Base-by-base conservation (phyloP, 2,888 invertebrate genomes). In the Drosophila austrosaltans region DNA sequence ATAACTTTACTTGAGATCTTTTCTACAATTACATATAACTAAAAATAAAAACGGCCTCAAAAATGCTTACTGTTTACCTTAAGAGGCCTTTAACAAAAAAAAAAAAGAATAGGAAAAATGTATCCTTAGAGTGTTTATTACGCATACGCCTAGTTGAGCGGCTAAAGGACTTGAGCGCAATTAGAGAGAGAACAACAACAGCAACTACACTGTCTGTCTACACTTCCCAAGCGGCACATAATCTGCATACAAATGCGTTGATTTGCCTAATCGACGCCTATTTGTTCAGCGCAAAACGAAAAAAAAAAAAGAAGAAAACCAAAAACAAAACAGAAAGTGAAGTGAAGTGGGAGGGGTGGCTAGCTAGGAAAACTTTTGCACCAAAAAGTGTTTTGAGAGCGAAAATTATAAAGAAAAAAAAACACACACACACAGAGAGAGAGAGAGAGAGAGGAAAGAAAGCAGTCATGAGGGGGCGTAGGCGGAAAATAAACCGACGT, bases 241-340 rank as follows among this genome's bases (percentile, higher is more conserved):
- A 87, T 85, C 89, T 86, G 85, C 88, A 89, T 85, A 85, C 85
- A 85, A 85, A 89, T 89, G 83, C 89, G 88, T 80, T 82, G 86
- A 89, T 89, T 89, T 87, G 85, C 89, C 86, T 89, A 85, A 85
- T 89, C 89, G 87, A 87, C 88, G 88, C 82, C 87, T 89, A 85
- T 87, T 89, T 89, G 89, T 84, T 77, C 78, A 82, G 79, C 67
- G 74, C 66, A 86, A 83, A 83, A 25, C 30, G 39, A 30, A 61
- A 57, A 72, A 73, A 73, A 72, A 59, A 48, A 5, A 48, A 58
- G 36, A 32, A 48, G 16, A 12, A 63, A 28, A 56, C 8, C 36
- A 39, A 48, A 16, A 10, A 56, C 12, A 56, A 63, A 36, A 36
- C 36, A 36, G 2, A 36, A 36, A 36, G 36, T 10, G 36, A 44